These are phyloP conservation scores for Herpetotheres cachinnans DNA, from an alignment of 2,113 vertebrate species.

Conservation along the genomic window DNA sequence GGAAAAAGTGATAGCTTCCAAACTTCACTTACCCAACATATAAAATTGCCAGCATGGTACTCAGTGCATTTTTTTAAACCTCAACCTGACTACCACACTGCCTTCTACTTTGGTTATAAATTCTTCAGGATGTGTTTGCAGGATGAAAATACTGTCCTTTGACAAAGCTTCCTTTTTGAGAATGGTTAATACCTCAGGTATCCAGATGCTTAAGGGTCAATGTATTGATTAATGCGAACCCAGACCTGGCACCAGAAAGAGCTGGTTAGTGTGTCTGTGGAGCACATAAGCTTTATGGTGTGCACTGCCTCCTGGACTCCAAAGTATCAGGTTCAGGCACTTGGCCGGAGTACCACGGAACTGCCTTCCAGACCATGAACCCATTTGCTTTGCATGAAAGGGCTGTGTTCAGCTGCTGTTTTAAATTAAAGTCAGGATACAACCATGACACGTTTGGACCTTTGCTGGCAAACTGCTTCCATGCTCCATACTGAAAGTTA, in stretches of 20 bases:
- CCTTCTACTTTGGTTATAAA: background rate
- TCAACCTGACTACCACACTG: background rate
- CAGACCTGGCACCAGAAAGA: background rate
- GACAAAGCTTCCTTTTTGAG: background rate
- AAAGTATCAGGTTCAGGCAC: background rate
- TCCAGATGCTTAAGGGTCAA: background rate
- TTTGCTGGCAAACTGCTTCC: background rate
- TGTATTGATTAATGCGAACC: background rate
- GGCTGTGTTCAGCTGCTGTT: background rate
- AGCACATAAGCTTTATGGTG: background rate
- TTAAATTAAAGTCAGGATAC: background rate
- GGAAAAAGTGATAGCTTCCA: background rate
- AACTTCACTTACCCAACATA: background rate
- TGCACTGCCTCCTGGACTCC: background rate
- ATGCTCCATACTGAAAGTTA: background rate
- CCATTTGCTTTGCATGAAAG: background rate
- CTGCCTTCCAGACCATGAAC: background rate
- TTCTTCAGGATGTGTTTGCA: background rate
- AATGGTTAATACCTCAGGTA: background rate
- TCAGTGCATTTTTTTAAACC: background rate
- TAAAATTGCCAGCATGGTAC: background rate
- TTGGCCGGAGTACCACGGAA: background rate
- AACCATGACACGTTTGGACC: background rate
- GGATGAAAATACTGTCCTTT: background rate
- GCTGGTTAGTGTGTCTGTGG: background rate